Evolutionary conservation across 2,113 vertebrate species (phyloP).

Genomic region (Hemibates koningsi): DNA sequence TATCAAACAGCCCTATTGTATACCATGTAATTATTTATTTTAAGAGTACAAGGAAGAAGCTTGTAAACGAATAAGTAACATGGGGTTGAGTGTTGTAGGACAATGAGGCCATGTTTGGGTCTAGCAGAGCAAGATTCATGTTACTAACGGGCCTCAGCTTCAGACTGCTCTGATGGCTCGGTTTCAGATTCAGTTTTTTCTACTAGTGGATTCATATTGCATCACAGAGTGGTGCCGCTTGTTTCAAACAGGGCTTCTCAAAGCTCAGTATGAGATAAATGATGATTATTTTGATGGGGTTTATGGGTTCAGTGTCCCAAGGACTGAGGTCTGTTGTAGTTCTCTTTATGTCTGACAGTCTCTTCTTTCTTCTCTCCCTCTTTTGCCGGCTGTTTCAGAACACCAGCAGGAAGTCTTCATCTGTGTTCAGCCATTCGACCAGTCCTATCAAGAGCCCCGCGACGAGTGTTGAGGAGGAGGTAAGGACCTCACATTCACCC

Average conservation of each 20-base stretch:
- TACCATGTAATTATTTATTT: neutral
- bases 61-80: rapidly evolving
- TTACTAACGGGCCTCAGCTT: neutral
- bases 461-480: constrained; percentile 46
- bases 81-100: neutral
- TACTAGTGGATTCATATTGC: neutral
- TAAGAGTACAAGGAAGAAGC: neutral
- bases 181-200: neutral
- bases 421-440: constrained; percentile 57
- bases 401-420: constrained; percentile 45
- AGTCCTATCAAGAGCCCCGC: constrained; percentile 64
- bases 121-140: neutral
- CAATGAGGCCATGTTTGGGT: neutral
- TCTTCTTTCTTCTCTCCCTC: neutral
- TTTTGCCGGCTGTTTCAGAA: constrained; percentile 23
- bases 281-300: neutral
- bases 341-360: neutral
- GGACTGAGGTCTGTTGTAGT: neutral
- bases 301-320: neutral
- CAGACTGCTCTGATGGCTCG: rapidly evolving
- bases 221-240: neutral
- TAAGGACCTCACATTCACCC: neutral
- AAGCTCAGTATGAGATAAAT: neutral
- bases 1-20: neutral
- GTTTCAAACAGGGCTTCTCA: neutral